Evolutionary conservation across 2,113 vertebrate genomes (phyloP).

Genomic region (Ctenodactylus gundi): DNA sequence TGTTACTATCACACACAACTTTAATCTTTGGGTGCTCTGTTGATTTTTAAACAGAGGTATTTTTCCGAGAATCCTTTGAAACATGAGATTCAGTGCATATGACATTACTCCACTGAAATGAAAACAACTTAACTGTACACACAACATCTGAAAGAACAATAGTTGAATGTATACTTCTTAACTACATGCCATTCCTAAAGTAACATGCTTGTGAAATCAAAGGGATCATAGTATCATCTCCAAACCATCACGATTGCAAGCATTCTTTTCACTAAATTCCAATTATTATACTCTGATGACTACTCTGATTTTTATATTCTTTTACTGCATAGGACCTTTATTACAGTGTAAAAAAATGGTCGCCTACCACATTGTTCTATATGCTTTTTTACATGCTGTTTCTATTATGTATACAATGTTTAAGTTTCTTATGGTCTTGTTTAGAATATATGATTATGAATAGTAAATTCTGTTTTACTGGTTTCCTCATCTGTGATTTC

Average conservation of each 20-base stretch:
- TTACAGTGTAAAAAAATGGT: constrained; percentile 13
- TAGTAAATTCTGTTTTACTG: constrained; percentile 65
- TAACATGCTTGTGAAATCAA: background rate
- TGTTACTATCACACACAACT: background rate
- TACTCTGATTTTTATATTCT: background rate
- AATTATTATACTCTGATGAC: background rate
- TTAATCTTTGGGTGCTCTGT: background rate
- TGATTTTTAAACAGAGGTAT: background rate
- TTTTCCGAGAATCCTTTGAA: background rate
- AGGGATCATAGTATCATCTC: background rate
- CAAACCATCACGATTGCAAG: background rate
- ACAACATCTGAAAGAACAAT: constrained; percentile 20
- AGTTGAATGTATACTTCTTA: constrained; percentile 40
- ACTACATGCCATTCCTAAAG: background rate
- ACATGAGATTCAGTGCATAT: constrained; percentile 1
- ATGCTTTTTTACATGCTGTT: constrained; percentile 50
- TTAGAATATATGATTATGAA: constrained; percentile 75
- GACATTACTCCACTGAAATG: constrained; percentile 45
- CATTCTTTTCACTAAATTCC: background rate
- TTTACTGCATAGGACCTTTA: background rate
- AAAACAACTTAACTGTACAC: constrained; percentile 30
- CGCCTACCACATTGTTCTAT: constrained; percentile 38
- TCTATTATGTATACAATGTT: constrained; percentile 60
- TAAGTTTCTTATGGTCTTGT: constrained; percentile 60
- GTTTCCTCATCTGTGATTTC: constrained; percentile 59